These are phyloP conservation scores for Gila robusta DNA, from an alignment of 2,797 vertebrate genomes.

Conservation along the genomic window DNA sequence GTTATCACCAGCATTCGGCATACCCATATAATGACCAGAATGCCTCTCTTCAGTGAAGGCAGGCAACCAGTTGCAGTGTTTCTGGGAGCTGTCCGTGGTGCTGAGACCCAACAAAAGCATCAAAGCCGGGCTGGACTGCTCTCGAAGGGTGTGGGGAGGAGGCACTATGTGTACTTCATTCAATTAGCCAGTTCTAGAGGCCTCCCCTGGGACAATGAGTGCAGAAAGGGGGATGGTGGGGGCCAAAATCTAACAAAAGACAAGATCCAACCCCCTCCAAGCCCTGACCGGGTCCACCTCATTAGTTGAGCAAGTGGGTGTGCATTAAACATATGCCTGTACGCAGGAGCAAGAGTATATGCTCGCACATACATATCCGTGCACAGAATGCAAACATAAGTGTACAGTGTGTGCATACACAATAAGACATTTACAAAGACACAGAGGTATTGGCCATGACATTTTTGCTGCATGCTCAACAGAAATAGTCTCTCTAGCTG, in stretches of 20 bases:
- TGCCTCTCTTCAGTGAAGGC: conserved; percentile 64
- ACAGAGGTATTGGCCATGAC: neutral
- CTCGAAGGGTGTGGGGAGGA: conserved; percentile 68
- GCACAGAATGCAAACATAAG: conserved; percentile 3
- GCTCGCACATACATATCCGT: conserved; percentile 32
- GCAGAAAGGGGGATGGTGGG: conserved; percentile 73
- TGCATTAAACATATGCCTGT: conserved; percentile 67
- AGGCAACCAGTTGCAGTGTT: conserved; percentile 73
- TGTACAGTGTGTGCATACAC: neutral
- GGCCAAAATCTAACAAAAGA: conserved; percentile 86
- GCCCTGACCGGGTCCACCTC: conserved; percentile 77
- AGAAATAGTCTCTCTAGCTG: neutral
- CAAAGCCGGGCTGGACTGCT: conserved; percentile 67
- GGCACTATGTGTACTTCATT: conserved; percentile 86
- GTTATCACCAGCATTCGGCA: neutral
- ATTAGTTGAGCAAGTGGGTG: conserved; percentile 84
- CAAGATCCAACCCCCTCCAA: conserved; percentile 73
- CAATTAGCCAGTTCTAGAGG: conserved; percentile 89
- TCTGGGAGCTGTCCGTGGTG: conserved; percentile 74
- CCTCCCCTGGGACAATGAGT: conserved; percentile 82
- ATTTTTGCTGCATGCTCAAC: conserved; percentile 2
- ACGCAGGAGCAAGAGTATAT: conserved; percentile 37
- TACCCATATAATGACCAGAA: conserved; percentile 39
- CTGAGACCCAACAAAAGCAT: conserved; percentile 77
- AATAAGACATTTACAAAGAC: neutral